Conservation (phyloP, 2,888 invertebrate species). For the Blastobasis adustella region DNA sequence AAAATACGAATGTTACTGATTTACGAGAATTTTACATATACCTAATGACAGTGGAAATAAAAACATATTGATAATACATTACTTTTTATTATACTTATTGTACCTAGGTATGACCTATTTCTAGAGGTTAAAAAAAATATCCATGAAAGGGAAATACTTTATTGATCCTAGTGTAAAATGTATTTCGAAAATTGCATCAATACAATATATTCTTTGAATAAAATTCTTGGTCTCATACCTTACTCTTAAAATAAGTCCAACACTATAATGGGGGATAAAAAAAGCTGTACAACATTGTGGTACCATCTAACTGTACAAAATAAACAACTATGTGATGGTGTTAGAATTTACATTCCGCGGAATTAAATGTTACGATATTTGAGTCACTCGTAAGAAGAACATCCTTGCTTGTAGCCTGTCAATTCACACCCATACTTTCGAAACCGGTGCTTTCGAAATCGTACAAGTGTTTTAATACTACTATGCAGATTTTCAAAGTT, state of each 20-base stretch:
- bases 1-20: not conserved
- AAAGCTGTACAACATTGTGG: slow-evolving; percentile 59
- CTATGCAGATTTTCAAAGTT: too few relatives aligned
- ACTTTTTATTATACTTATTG: too few relatives aligned
- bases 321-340: slow-evolving; percentile 38
- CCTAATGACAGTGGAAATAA: too few relatives aligned
- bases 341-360: slow-evolving; percentile 48
- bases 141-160: slow-evolving; percentile 62
- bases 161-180: slow-evolving; percentile 73
- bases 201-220: slow-evolving; percentile 68
- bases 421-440: too few relatives aligned
- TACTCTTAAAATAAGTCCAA: slow-evolving; percentile 60
- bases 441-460: too few relatives aligned
- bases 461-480: too few relatives aligned
- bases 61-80: too few relatives aligned
- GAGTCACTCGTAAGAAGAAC: not conserved
- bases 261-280: slow-evolving; percentile 44
- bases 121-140: too few relatives aligned
- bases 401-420: too few relatives aligned
- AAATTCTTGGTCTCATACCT: slow-evolving; percentile 69
- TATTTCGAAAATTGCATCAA: slow-evolving; percentile 71
- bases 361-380: slow-evolving; percentile 6
- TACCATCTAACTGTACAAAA: slow-evolving; percentile 50
- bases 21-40: too few relatives aligned
- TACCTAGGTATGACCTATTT: too few relatives aligned